Percentiles rank a stretch among this genome's conserved stretches.
phyloP scores from a whole-genome alignment of 2,888 invertebrate species.

The Vesta saturnalis region DNA sequence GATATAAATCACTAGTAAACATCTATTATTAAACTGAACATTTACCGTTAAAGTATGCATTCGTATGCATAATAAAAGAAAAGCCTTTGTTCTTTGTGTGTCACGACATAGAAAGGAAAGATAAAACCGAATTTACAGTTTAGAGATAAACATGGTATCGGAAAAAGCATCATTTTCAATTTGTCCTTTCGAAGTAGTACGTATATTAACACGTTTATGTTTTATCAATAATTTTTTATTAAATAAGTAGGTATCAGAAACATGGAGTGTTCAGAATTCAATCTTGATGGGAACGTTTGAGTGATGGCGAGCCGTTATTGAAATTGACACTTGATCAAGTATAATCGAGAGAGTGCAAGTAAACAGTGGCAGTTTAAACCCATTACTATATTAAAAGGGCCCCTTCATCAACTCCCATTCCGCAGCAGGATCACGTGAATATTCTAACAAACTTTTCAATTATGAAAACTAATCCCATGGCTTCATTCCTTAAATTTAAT shows the following conservation, averaged over 20 bases:
- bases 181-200: background rate
- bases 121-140: background rate
- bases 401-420: conserved; percentile 26
- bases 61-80: background rate
- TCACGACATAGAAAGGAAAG: background rate
- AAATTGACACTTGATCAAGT: conserved; percentile 35
- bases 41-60: no score
- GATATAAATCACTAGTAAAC: no score
- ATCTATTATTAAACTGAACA: no score
- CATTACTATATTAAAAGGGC: conserved; percentile 37
- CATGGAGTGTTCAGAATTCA: conserved; percentile 13
- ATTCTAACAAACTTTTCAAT: conserved; percentile 48
- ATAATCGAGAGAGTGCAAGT: conserved; percentile 34
- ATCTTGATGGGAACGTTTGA: conserved; percentile 17
- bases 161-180: background rate
- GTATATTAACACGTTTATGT: background rate
- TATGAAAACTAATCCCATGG: conserved; percentile 46
- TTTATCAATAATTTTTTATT: background rate
- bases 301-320: conserved; percentile 26
- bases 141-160: background rate
- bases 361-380: conserved; percentile 36
- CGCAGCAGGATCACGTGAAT: conserved; percentile 42
- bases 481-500: conserved; percentile 45
- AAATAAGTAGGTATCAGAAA: conserved; percentile 1
- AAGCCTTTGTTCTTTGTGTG: background rate